Base-by-base conservation (phyloP, 2,888 invertebrate genomes). In the Teinopalpus imperialis region DNA sequence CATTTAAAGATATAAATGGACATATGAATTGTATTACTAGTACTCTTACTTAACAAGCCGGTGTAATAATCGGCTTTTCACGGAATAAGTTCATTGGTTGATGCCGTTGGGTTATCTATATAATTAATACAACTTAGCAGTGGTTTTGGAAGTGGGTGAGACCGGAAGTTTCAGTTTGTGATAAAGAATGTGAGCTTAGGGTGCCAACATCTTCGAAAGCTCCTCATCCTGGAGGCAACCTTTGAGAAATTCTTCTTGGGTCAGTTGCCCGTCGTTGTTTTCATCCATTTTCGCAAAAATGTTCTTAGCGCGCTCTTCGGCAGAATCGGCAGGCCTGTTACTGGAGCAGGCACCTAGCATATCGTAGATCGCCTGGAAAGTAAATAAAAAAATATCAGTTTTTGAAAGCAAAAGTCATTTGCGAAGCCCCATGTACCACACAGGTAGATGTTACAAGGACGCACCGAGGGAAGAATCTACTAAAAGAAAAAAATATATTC, bases 281-380 rank as follows among this genome's bases (percentile, higher is more conserved):
- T 97, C 97, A 82, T 99, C 99, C 99, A 99, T 99, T 89, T 98
- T 98, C 50, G 97, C 97, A 88, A 99, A 99, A 69, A 99, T 99
- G 85, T 98, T 98, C 90, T 98, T 97, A 62, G 99, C 99, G 60
- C 99, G 91, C 75, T 98, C 98, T 77, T 98, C 98, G 16, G 99
- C 98, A 10, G 98, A 97, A 78, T 97, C 98, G 26, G 97, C 97
- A 34, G 98, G 97, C 74, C 97, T 91, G 89, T 97, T 97, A 81
- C 97, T 97, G 69, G 97, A 97, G 85, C 97, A 97, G 56, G 98
- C 98, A 44, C 99, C 99, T 65, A 99, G 91, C 99, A 99, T 99
- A 83, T 98, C 98, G 89, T 99, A 99, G 87, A 99, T 99, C 58
- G 99, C 99, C 99, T 99, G 91, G 30, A 91, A 83, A 16, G 16